Base-by-base conservation (phyloP, 1,140 invertebrate genomes). In the Spodoptera frugiperda region DNA sequence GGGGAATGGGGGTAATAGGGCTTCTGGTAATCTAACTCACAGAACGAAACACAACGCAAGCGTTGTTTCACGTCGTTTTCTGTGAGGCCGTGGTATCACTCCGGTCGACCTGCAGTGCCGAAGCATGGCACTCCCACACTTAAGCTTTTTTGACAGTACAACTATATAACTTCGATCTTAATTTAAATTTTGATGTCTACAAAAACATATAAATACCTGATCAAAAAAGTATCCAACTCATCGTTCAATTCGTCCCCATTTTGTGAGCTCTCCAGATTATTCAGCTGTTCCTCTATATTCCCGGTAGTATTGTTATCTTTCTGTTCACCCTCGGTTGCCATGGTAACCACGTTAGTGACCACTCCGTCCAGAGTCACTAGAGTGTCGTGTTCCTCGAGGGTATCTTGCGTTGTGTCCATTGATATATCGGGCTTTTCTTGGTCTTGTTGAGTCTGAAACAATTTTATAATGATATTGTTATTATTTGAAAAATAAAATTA, bases 221-320 rank as follows among this genome's bases (percentile, higher is more conserved):
- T 78, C 11, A 87, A 63, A 39, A 86, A 87, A 0, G 84, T 77
- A 15, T 82, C 82, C 2, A 86, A 44, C 1, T 84, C 82, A 14
- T 78, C 82, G 9, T 80, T 83, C 11, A 84, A 55, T 0, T 85
- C 81, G 0, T 72, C 68, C 2, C 75, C 61, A 80, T 86, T 83
- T 63, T 79, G 70, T 9, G 70, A 55, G 57, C 82, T 85, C 39
- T 87, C 82, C 46, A 85, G 76, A 33, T 82, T 82, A 44, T 78
- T 82, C 4, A 83, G 49, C 0, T 25, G 39, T 15, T 67, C 44
- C 14, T 67, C 63, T 6, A 67, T 67, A n/a, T 67, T 67, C 17
- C 17, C 25, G 0, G 17, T 67, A 0, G 21, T 5, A 14, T 48
- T 65, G 61, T 11, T 14, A 3, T 30, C 54, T 5, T 30, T 21